Base-by-base conservation (phyloP, 2,797 vertebrate genomes). In the Paguma larvata region DNA sequence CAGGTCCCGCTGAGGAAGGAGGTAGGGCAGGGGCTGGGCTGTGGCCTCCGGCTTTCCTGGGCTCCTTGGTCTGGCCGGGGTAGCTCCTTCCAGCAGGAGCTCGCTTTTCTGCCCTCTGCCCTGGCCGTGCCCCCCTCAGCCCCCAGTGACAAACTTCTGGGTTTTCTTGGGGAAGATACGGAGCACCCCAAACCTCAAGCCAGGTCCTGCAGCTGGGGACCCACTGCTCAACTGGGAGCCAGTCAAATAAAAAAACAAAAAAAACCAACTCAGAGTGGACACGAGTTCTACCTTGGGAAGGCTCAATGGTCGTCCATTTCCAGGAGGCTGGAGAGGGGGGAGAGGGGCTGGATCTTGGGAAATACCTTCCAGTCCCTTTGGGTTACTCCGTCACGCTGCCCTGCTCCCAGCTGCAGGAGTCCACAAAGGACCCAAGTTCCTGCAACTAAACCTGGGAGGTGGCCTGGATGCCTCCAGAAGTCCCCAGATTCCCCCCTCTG, bases 91-190 rank as follows among this genome's bases (percentile, higher is more conserved):
- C 48, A 87, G 92, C 51, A 95, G 13, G 41, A 86, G 32, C 18
- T 32, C 32, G 83, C 25, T 89, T 85, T 95, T 80, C 48, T 78
- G 23, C 67, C 41, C 80, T 44, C 30, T 30, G 12, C 56, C 59
- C 13, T n/a, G 51, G 65, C 70, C 46, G 82, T 21, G 38, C 11
- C 53, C n/a, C 5, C 0, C 34, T 53, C 14, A 8, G 32, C 21
- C 44, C 32, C 89, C 63, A 53, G 46, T 1, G 77, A 67, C 44
- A 75, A 86, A 77, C 63, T 53, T 88, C 44, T 34, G 30, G 48
- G 51, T 9, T 18, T 30, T 85, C 62, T 34, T 15, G 13, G 59
- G 73, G 32, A 27, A 89, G 70, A 32, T 46, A 23, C 12, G n/a
- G 62, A 87, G 65, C 11, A 62, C 65, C 34, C 78, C 21, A 59